Percentiles rank a stretch among this genome's conserved stretches.
Conservation (phyloP, 2,113 vertebrate species). For the Brachyhypopomus gauderio region DNA sequence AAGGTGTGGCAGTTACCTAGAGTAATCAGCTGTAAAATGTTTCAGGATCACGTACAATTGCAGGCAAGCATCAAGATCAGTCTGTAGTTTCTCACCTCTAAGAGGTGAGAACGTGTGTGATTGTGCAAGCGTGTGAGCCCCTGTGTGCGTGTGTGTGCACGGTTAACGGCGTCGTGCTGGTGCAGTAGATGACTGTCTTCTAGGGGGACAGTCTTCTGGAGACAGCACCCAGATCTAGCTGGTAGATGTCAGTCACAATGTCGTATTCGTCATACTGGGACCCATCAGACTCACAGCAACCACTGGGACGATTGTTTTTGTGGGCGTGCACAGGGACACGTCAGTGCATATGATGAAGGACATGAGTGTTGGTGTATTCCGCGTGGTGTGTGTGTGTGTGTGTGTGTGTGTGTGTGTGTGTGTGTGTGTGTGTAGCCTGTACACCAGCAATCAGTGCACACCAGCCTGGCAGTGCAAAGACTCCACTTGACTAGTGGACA, state of each 20-base stretch:
- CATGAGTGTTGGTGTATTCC: neutral
- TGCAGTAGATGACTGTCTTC: neutral
- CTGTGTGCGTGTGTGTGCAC: neutral
- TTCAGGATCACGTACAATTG: neutral
- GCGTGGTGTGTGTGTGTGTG: neutral
- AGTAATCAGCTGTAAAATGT: slow-evolving; percentile 26
- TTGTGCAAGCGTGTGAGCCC: neutral
- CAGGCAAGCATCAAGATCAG: neutral
- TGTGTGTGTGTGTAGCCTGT: neutral
- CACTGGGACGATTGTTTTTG: too few species aligned
- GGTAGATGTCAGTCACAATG: too few species aligned
- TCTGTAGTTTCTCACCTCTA: neutral
- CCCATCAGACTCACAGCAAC: too few species aligned
- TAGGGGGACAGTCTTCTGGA: neutral
- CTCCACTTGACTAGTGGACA: slow-evolving; percentile 12
- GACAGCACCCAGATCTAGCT: too few species aligned
- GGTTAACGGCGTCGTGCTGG: neutral
- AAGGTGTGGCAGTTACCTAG: slow-evolving; percentile 6
- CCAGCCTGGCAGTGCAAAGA: neutral
- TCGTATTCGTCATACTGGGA: too few species aligned
- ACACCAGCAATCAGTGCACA: slow-evolving; percentile 9
- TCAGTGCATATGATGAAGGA: neutral
- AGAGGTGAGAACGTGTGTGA: neutral
- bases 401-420: too few species aligned
- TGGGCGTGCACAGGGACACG: neutral